These are phyloP conservation scores for Champsocephalus gunnari DNA, from an alignment of 2,797 vertebrate genomes.

Conservation along the genomic window DNA sequence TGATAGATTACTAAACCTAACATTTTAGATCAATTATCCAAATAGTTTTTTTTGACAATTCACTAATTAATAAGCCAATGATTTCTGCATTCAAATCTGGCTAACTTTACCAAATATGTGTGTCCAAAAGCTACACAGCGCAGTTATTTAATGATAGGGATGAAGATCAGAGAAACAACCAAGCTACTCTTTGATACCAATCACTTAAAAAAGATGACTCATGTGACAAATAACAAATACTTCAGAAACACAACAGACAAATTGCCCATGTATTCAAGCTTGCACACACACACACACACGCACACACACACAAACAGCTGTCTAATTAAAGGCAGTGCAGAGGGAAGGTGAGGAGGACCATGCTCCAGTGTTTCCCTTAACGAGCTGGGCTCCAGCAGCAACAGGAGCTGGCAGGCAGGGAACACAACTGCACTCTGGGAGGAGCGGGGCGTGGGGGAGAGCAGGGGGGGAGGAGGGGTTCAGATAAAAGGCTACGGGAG, in stretches of 20 bases:
- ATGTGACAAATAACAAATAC: conserved; percentile 18
- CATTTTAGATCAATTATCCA: background rate
- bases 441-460: conserved; percentile 24
- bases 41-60: background rate
- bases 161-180: conserved; percentile 50
- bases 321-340: conserved; percentile 79
- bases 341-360: conserved; percentile 77
- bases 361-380: conserved; percentile 78
- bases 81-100: background rate
- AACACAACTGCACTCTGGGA: conserved; percentile 50
- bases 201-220: conserved; percentile 55
- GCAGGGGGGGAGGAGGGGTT: conserved; percentile 17
- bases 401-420: conserved; percentile 64
- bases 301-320: conserved; percentile 58
- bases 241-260: conserved; percentile 13
- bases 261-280: background rate
- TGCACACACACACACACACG: conserved; percentile 38
- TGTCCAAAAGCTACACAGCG: background rate
- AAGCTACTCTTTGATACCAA: conserved; percentile 39
- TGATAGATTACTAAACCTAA: conserved; percentile 3
- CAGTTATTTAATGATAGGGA: conserved; percentile 21
- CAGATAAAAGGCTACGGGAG: conserved; percentile 69
- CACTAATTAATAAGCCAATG: background rate
- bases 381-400: conserved; percentile 69
- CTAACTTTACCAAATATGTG: background rate